Conservation (phyloP, 2,888 invertebrate species). For the Automeris io region DNA sequence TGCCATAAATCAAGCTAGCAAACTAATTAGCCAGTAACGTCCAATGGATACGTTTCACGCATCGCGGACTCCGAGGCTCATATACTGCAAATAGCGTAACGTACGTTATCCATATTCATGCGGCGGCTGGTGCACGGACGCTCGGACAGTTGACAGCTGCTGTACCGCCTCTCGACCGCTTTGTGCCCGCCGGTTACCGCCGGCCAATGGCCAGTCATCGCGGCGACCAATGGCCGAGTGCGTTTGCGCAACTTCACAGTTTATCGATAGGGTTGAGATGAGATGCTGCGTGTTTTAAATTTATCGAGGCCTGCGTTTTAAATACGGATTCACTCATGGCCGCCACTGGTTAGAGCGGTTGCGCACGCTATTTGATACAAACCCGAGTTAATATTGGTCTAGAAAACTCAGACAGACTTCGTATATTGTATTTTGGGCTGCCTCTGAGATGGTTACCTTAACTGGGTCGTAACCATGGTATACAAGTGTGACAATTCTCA, state of each 20-base stretch:
- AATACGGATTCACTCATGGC: constrained; percentile 4
- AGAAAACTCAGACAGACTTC: no score
- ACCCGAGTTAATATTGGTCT: no score
- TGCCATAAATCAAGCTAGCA: no score
- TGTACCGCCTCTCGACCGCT: constrained; percentile 62
- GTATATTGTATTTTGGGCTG: no score
- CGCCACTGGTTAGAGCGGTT: not conserved
- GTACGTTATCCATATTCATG: constrained; percentile 57
- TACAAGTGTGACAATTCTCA: no score
- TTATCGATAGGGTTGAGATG: constrained; percentile 56
- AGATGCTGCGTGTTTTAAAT: constrained; percentile 11
- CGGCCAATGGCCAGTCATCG: constrained; percentile 49
- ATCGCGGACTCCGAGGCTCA: constrained; percentile 2
- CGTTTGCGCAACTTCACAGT: constrained; percentile 59
- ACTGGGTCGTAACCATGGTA: no score
- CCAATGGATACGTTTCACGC: constrained; percentile 9
- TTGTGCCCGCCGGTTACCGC: constrained; percentile 51
- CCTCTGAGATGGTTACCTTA: no score
- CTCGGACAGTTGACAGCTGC: constrained; percentile 56
- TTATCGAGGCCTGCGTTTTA: constrained; percentile 2
- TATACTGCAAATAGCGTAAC: constrained; percentile 2
- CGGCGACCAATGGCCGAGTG: constrained; percentile 53
- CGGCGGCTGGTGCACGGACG: constrained; percentile 19
- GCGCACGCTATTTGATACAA: no score
- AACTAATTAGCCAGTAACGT: constrained; percentile 6